Percentiles rank a stretch among this genome's conserved stretches.
These are phyloP conservation scores for Sterrhoptilus dennistouni DNA, from an alignment of 2,113 vertebrate genomes.

Conservation along the genomic window DNA sequence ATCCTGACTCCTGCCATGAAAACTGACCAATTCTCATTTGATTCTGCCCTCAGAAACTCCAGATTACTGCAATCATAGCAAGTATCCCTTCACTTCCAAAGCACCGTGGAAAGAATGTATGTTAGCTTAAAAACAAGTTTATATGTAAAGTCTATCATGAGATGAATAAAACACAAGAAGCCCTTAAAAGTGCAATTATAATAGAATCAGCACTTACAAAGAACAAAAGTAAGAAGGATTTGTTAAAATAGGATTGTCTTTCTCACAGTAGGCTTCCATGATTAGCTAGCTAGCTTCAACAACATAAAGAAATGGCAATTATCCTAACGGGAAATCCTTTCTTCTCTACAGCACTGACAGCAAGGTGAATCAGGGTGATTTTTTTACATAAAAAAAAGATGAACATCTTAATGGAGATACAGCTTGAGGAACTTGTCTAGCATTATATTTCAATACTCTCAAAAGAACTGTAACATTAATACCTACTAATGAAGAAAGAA, in stretches of 20 bases:
- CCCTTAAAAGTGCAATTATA: neutral
- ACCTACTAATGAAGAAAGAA: neutral
- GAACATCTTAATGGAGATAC: neutral
- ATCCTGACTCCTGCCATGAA: neutral
- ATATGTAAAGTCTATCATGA: neutral
- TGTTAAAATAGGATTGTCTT: neutral
- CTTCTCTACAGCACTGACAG: neutral
- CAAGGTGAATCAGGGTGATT: neutral
- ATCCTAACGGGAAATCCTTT: neutral
- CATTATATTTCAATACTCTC: neutral
- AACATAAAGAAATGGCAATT: conserved; percentile 20
- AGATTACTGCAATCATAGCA: neutral
- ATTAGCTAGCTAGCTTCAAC: conserved; percentile 28
- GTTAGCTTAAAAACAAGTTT: neutral
- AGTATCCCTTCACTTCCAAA: neutral
- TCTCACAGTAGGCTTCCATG: neutral
- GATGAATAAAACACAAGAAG: neutral
- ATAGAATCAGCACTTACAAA: neutral
- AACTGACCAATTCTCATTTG: neutral
- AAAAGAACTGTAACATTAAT: neutral
- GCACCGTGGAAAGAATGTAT: neutral
- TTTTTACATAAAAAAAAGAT: neutral
- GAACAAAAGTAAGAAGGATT: neutral
- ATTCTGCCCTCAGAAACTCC: neutral
- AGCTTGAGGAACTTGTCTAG: neutral